Conservation (phyloP, 2,888 invertebrate species). For the Polydrusus tereticollis region DNA sequence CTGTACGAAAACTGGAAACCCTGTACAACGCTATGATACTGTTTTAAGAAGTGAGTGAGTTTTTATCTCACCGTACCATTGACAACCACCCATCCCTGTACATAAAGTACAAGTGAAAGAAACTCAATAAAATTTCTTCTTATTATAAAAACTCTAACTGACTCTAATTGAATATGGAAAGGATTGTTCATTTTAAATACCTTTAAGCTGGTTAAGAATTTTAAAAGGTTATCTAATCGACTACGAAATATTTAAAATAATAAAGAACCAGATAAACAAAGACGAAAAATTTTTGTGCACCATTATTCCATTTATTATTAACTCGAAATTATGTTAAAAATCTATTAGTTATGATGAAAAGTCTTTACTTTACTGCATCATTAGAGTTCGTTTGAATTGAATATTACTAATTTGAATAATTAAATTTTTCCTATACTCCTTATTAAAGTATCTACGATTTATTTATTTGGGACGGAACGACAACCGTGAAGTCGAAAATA, state of each 20-base stretch:
- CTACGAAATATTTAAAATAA: conserved; percentile 12
- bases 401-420: conserved; percentile 38
- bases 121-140: too few species aligned
- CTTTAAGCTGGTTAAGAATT: conserved; percentile 7
- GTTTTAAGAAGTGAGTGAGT: too few species aligned
- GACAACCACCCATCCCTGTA: too few species aligned
- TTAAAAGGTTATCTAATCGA: not conserved
- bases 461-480: conserved; percentile 36
- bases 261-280: conserved; percentile 8
- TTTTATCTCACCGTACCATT: too few species aligned
- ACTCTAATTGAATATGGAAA: not conserved
- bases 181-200: not conserved
- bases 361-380: conserved; percentile 31
- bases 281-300: not conserved
- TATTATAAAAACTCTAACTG: not conserved
- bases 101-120: too few species aligned
- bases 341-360: conserved; percentile 8
- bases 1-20: too few species aligned
- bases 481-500: conserved; percentile 40
- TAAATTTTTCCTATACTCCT: conserved; percentile 33
- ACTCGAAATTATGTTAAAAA: not conserved
- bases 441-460: conserved; percentile 33
- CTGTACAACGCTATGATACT: too few species aligned
- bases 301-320: not conserved
- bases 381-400: conserved; percentile 8